phyloP scores from a whole-genome alignment of 2,113 vertebrate species.

The Cariama cristata region DNA sequence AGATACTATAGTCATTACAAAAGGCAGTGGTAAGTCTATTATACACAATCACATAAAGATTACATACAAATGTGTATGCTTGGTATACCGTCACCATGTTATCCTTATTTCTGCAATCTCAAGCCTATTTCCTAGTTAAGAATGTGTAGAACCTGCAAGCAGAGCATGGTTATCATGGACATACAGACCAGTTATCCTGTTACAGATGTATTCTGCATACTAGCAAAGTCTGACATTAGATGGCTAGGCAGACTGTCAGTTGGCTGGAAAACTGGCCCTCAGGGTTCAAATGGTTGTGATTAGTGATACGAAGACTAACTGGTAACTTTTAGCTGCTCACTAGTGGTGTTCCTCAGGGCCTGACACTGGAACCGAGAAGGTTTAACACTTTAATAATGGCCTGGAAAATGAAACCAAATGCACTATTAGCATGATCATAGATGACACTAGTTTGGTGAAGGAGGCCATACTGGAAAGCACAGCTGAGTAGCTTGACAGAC shows the following conservation, averaged over 20 bases:
- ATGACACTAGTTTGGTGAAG: neutral
- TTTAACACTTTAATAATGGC: neutral
- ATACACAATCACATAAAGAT: neutral
- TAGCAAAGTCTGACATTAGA: neutral
- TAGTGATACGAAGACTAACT: neutral
- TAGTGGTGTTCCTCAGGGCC: neutral
- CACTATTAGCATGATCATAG: neutral
- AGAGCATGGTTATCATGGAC: neutral
- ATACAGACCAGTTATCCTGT: neutral
- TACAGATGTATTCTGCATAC: neutral
- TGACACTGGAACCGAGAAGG: neutral
- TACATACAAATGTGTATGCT: neutral
- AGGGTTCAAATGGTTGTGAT: neutral
- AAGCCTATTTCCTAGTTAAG: neutral
- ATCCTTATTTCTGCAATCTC: neutral
- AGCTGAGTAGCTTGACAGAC: neutral
- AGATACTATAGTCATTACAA: neutral
- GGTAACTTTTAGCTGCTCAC: neutral
- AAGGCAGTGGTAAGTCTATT: neutral
- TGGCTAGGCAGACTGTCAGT: no score
- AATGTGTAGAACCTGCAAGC: neutral
- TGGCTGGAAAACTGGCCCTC: neutral
- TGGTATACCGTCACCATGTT: neutral
- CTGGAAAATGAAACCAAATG: neutral
- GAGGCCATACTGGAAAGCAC: neutral